Base-by-base conservation (phyloP, 2,113 vertebrate species). In the Oplegnathus fasciatus region DNA sequence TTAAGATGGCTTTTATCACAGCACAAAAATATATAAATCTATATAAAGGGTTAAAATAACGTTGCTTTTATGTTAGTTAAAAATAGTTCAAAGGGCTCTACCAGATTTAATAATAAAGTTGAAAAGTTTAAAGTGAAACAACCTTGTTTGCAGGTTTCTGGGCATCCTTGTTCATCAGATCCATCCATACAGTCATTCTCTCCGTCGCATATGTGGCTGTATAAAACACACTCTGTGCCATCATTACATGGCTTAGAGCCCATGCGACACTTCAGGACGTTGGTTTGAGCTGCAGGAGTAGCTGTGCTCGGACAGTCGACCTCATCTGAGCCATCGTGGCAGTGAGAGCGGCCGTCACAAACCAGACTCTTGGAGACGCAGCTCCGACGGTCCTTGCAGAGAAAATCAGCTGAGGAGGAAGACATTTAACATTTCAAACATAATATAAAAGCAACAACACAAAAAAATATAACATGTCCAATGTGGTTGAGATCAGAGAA, bases 161-260 rank as follows among this genome's bases (percentile, higher is more conserved):
- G 28, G 24, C 94, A 94, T 68, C 72, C 87, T 22, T 83, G 37
- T 66, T 98, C 97, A 82, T 98, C 97, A 0, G 97, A 97, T 46
- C 96, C 96, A 55, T 98, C 97, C 2, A 32, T 30, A n/a, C 97
- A 98, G 94, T 98, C 97, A 0, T n/a, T 74, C 34, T 97, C 95
- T 13, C 97, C 97, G 1, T 98, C 96, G 65, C 97, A 98, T 9
- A 97, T 0, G 2, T 96, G 96, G 32, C 93, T 95, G 20, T 75
- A 83, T 24, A 95, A 83, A 24, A 98, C 88, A 0, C 97, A 98
- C 65, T 94, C 94, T 0, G 61, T 91, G 32, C 95, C 94, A 0
- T 97, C 94, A 0, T 0, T 73, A 82, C 97, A 98, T 4, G 18
- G 89, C 57, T 52, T 72, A 3, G 96, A 94, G 0, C 92, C 93